Conservation (phyloP, 2,888 invertebrate genomes). For the Tetragnatha montana region DNA sequence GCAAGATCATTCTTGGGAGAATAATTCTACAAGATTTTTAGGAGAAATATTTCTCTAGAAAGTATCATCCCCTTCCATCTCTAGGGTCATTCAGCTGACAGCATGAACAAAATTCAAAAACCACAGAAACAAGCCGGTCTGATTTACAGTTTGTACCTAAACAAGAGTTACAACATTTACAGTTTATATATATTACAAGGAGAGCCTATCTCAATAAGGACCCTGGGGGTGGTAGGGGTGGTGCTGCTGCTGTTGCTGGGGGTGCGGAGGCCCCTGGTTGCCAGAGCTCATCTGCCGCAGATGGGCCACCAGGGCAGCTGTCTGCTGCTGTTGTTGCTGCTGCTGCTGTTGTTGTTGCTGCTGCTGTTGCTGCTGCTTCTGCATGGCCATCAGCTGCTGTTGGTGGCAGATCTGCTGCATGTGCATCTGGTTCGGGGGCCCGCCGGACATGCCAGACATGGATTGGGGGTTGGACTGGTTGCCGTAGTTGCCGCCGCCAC, state of each 20-base stretch:
- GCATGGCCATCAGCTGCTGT: conserved; percentile 69
- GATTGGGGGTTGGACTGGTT: conserved; percentile 60
- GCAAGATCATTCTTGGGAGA: no score
- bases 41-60: no score
- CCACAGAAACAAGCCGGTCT: no score
- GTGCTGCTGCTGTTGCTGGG: conserved; percentile 65
- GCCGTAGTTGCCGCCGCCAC: conserved; percentile 57
- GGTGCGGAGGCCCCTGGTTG: conserved; percentile 63
- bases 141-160: not conserved
- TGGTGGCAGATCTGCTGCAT: conserved; percentile 71
- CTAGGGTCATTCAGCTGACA: no score
- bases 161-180: not conserved
- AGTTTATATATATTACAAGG: not conserved
- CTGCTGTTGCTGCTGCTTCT: conserved; percentile 70
- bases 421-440: conserved; percentile 63
- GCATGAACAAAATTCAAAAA: no score
- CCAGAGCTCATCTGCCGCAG: conserved; percentile 60
- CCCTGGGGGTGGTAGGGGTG: conserved; percentile 69
- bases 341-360: conserved; percentile 68
- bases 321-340: conserved; percentile 69
- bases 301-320: conserved; percentile 66
- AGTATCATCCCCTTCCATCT: no score
- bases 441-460: conserved; percentile 62
- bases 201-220: conserved; percentile 43
- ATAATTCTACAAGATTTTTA: no score